Percentiles rank a stretch among this genome's conserved stretches.
phyloP scores from a whole-genome alignment of 2,113 vertebrate species.

The Balaenoptera acutorostrata region DNA sequence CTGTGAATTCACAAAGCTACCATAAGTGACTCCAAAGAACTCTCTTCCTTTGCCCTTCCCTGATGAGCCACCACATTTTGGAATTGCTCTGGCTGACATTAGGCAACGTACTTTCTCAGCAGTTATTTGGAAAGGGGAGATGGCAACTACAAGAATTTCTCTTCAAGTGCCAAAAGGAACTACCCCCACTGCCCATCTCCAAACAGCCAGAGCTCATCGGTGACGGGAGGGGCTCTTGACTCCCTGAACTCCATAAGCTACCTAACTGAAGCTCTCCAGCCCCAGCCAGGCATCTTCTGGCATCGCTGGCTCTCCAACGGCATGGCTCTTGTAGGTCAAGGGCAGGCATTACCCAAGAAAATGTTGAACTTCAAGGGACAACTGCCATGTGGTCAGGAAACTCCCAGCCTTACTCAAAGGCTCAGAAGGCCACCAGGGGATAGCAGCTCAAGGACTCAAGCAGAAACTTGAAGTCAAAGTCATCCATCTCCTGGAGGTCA shows the following conservation, averaged over 20 bases:
- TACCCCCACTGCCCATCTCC: neutral
- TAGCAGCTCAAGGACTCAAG: neutral
- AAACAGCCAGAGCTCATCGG: neutral
- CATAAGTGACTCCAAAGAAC: neutral
- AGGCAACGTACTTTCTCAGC: neutral
- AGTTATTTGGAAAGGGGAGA: neutral
- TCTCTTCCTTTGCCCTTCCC: neutral
- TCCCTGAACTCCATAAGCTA: neutral
- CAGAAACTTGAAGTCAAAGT: neutral
- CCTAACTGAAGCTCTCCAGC: neutral
- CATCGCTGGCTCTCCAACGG: no score
- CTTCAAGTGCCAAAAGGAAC: neutral
- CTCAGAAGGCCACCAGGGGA: neutral
- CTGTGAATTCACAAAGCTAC: slow-evolving; percentile 38
- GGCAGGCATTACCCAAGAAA: neutral
- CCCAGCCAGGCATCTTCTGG: fast-evolving
- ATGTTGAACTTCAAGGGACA: neutral
- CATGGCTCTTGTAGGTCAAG: neutral
- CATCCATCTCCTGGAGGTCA: neutral
- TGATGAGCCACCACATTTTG: neutral
- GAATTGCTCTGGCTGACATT: neutral
- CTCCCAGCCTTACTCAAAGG: neutral
- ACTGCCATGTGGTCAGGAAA: neutral
- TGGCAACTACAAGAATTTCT: neutral
- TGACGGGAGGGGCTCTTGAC: no score